Conservation (phyloP, 2,797 vertebrate species). For the Myripristis jacobus region DNA sequence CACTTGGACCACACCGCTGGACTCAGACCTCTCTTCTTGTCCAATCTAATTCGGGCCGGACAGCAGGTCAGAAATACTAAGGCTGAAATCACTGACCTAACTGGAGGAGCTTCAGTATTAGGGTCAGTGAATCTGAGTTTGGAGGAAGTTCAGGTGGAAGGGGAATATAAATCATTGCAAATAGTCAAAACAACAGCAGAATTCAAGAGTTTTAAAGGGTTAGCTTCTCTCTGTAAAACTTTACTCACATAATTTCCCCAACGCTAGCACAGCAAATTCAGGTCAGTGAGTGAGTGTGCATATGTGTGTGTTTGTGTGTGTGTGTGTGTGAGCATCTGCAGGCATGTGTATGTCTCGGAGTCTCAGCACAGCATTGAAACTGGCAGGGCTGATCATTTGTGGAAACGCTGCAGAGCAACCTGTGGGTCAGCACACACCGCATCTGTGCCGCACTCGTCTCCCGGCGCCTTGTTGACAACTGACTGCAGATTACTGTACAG, state of each 20-base stretch:
- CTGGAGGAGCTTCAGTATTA: constrained; percentile 18
- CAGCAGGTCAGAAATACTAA: constrained; percentile 64
- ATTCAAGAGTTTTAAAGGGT: constrained; percentile 41
- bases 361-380: constrained; percentile 29
- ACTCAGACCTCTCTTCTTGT: constrained; percentile 49
- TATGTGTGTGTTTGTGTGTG: constrained; percentile 10
- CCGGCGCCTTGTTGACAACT: constrained; percentile 45
- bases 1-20: constrained; percentile 62
- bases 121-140: constrained; percentile 37
- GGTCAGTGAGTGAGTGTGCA: constrained; percentile 37
- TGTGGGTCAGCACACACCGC: constrained; percentile 60
- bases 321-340: constrained; percentile 1
- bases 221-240: constrained; percentile 45
- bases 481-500: constrained; percentile 57
- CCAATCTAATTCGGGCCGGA: constrained; percentile 62
- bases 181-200: constrained; percentile 60
- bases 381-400: constrained; percentile 1
- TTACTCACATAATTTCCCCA: constrained; percentile 40
- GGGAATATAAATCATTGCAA: constrained; percentile 51
- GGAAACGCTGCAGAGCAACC: constrained; percentile 21
- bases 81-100: constrained; percentile 53
- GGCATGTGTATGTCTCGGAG: background rate
- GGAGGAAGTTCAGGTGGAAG: constrained; percentile 57
- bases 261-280: constrained; percentile 37
- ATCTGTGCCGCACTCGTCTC: constrained; percentile 48